These are phyloP conservation scores for Styela plicata DNA, from an alignment of 23 tunicate species.

Conservation along the genomic window DNA sequence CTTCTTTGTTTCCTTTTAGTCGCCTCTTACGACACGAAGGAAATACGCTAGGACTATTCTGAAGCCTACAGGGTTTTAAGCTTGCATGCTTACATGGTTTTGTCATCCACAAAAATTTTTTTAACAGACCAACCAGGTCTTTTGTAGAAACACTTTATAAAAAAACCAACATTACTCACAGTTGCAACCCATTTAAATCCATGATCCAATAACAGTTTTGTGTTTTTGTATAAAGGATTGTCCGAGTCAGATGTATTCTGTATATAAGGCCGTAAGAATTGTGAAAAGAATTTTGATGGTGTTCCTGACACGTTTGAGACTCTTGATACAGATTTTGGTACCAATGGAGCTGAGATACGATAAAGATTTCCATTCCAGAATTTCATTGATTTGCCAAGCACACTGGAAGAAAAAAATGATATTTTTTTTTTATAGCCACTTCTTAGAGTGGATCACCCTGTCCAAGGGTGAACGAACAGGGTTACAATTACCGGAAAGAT, in stretches of 20 bases:
- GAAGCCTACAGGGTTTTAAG: too few species aligned
- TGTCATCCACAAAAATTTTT: too few species aligned
- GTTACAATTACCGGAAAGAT: too few species aligned
- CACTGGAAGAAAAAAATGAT: conserved; percentile 8
- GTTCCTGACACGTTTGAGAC: background rate
- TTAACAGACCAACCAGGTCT: too few species aligned
- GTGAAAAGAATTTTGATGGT: background rate
- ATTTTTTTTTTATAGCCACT: too few species aligned
- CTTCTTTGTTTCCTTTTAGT: too few species aligned
- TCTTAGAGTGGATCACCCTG: too few species aligned
- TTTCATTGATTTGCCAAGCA: background rate
- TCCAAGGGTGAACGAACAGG: too few species aligned
- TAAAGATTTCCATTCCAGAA: conserved; percentile 44
- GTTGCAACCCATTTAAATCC: conserved; percentile 31
- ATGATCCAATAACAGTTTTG: background rate
- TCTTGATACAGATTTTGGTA: conserved; percentile 14
- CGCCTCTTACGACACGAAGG: too few species aligned
- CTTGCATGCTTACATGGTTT: too few species aligned
- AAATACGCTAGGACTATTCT: too few species aligned
- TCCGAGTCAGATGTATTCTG: background rate
- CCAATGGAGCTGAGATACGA: conserved; percentile 14
- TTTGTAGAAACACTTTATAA: too few species aligned
- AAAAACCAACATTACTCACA: conserved; percentile 17
- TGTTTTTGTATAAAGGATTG: conserved; percentile 6
- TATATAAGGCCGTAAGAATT: conserved; percentile 7